Evolutionary conservation across 2,888 invertebrate species (phyloP), one percentile per base, ranked within the genome.

Genomic region (Drosophila merina): DNA sequence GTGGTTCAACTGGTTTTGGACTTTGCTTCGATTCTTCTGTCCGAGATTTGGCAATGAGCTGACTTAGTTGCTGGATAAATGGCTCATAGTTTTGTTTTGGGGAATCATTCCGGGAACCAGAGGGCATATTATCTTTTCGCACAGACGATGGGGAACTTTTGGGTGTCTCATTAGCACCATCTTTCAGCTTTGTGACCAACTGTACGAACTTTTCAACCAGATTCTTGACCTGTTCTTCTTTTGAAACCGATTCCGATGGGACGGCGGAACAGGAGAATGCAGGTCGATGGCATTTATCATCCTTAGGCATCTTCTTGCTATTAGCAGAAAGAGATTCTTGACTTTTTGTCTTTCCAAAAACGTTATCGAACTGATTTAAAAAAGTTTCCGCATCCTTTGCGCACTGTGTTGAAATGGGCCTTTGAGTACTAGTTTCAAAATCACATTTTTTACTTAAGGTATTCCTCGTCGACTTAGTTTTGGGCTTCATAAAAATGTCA

Each of bases 401-500:
- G 12, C 25, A 25, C 20, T 33, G 58, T 1, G 28, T 4, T 1
- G 7, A n/a, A 10, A 6, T 25, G 3, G 48, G 2, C 9, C 33
- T 6, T 42, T 8, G 9, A 9, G 14, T 30, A 20, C 8, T n/a
- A 44, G 20, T 25, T 58, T 30, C 33, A 4, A 7, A 30, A 8
- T 12, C 6, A 12, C 28, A 12, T 5, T 8, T 20, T 0, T 20
- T 47, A 1, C 30, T 30, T 4, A 1, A 0, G 9, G 4, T 20
- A 10, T 56, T 8, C n/a, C 33, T 40, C 1, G 40, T 7, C 7
- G 14, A 14, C 6, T 20, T 42, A 4, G 1, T 44, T 25, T 20
- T 38, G 4, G 51, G 14, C n/a, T 51, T 51, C 7, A 40, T 1
- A 9, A 58, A 58, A 14, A 71, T 60, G 31, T 47, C 3, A 12